A percentile compares a stretch with the other conserved stretches of the same genome.
Conservation (phyloP, 2,888 invertebrate species). For the Athripsodes cinereus region DNA sequence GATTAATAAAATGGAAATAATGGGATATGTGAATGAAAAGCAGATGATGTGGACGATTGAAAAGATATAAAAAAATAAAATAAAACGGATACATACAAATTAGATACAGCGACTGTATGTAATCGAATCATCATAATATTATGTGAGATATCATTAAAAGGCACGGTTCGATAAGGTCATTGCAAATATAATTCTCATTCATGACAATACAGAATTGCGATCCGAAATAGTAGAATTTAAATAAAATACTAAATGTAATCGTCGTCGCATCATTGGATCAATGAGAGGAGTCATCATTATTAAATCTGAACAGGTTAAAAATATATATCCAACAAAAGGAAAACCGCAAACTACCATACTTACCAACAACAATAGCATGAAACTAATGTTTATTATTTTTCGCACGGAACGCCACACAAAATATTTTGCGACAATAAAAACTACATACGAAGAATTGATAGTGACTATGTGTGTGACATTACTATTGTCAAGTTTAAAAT, state of each 20-base stretch:
- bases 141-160: no score
- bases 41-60: background rate
- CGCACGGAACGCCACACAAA: conserved; percentile 9
- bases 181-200: background rate
- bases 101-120: background rate
- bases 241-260: no score
- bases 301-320: no score
- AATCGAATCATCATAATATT: no score
- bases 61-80: background rate
- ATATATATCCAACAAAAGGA: background rate
- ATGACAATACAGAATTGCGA: background rate
- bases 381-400: conserved; percentile 6
- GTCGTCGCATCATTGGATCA: no score
- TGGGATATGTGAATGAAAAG: background rate
- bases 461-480: no score
- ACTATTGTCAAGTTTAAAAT: no score
- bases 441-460: no score
- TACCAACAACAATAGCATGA: background rate
- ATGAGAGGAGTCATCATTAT: no score
- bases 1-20: no score
- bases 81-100: background rate
- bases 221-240: no score
- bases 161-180: no score
- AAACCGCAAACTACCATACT: background rate
- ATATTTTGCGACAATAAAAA: background rate